Conservation (phyloP, 2,888 invertebrate genomes). For the Drosophila longiperda region DNA sequence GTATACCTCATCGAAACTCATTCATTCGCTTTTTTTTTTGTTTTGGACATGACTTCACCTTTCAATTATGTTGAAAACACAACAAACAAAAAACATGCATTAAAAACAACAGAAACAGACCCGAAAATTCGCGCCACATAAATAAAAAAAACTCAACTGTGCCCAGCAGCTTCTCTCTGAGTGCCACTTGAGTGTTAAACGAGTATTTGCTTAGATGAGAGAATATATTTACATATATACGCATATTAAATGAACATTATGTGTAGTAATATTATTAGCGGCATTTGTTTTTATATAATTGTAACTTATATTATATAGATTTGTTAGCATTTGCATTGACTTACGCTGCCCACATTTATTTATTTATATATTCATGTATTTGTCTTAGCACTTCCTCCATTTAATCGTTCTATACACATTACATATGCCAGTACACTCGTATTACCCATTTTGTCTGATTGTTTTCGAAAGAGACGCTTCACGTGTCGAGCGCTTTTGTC, state of each 20-base stretch:
- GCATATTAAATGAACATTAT: constrained; percentile 21
- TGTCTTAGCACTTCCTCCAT: constrained; percentile 53
- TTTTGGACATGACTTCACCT: constrained; percentile 61
- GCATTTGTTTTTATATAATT: constrained; percentile 24
- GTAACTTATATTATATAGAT: constrained; percentile 20
- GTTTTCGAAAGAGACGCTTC: constrained; percentile 65
- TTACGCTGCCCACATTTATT: not conserved
- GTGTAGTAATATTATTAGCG: constrained; percentile 22
- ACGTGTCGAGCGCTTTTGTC: constrained; percentile 65
- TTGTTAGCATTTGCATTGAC: not conserved
- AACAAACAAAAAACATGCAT: constrained; percentile 28
- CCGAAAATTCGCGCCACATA: constrained; percentile 23
- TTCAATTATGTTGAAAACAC: constrained; percentile 55
- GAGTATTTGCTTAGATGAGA: constrained; percentile 31
- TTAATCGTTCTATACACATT: constrained; percentile 24
- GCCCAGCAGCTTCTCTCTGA: constrained; percentile 28
- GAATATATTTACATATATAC: constrained; percentile 5
- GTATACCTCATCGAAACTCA: not conserved
- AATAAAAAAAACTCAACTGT: constrained; percentile 24
- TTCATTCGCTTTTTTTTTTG: not conserved
- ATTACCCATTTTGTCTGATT: constrained; percentile 38
- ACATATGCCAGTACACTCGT: constrained; percentile 5
- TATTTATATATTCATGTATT: constrained; percentile 8
- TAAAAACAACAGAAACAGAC: constrained; percentile 24
- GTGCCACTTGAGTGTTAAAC: constrained; percentile 42